Conservation (phyloP, 1,140 invertebrate genomes). For the Brachionus calyciflorus region DNA sequence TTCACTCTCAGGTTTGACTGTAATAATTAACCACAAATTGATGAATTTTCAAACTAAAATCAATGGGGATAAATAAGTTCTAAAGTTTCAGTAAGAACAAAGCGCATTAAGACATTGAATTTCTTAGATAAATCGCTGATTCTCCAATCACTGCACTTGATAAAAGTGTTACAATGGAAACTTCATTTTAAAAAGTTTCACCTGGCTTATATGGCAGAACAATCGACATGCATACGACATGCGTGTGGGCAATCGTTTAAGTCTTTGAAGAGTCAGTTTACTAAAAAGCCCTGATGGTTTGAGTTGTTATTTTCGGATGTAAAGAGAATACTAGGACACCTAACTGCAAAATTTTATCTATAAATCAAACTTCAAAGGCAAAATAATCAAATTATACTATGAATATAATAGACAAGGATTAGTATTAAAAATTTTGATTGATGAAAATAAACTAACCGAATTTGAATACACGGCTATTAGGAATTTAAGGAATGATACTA, state of each 20-base stretch:
- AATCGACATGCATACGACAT: neutral
- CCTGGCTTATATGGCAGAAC: neutral
- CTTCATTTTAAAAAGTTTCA: neutral
- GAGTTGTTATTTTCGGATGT: neutral
- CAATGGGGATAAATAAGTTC: neutral
- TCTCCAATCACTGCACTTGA: neutral
- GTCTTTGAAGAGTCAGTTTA: neutral
- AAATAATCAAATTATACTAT: neutral
- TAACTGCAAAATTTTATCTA: neutral
- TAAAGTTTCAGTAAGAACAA: conserved; percentile 10
- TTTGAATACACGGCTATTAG: neutral
- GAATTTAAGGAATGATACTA: neutral
- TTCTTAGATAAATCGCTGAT: neutral
- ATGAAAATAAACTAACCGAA: neutral
- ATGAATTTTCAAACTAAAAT: conserved; percentile 3
- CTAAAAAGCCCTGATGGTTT: neutral
- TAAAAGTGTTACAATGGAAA: neutral
- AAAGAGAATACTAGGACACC: neutral
- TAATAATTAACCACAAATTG: neutral
- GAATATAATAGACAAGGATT: neutral
- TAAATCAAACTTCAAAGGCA: neutral
- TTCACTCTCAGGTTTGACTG: neutral
- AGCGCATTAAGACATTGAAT: conserved; percentile 19
- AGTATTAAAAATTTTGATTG: neutral
- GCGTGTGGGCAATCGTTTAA: neutral